These are phyloP conservation scores for Pangasius krempfi DNA, from an alignment of 2,797 vertebrate genomes.

Conservation along the genomic window DNA sequence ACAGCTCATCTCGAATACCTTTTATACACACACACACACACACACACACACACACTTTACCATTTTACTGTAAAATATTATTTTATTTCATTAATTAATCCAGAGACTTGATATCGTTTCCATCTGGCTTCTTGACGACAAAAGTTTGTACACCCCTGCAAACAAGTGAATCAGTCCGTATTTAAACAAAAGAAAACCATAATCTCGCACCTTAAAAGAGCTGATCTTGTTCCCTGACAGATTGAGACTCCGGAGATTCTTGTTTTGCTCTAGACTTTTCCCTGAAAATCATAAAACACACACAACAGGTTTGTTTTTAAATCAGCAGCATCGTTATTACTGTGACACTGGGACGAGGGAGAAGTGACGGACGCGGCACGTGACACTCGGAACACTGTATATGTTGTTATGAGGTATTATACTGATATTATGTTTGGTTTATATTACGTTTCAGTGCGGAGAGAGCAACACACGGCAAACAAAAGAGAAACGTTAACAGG, in stretches of 20 bases:
- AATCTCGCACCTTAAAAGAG: conserved; percentile 80
- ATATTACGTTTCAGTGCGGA: background rate
- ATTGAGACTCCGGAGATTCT: conserved; percentile 82
- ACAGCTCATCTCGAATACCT: background rate
- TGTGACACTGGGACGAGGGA: background rate
- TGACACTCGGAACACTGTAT: background rate
- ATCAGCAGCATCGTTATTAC: background rate
- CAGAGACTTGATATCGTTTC: background rate
- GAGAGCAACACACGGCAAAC: background rate
- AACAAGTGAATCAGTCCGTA: background rate
- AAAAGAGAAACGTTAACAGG: background rate
- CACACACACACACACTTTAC: too few relatives aligned
- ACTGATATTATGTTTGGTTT: background rate
- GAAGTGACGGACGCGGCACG: background rate
- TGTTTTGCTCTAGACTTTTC: conserved; percentile 78
- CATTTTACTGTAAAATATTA: background rate
- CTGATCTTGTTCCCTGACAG: conserved; percentile 87
- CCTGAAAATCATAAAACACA: conserved; percentile 60
- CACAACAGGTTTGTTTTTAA: background rate
- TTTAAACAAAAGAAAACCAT: background rate
- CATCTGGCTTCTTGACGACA: background rate
- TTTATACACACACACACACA: background rate
- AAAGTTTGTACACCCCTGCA: background rate
- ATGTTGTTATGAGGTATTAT: too few relatives aligned
- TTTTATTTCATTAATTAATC: background rate